Evolutionary conservation across 2,888 invertebrate genomes (phyloP).

Genomic region (Phanerotoma sp.): DNA sequence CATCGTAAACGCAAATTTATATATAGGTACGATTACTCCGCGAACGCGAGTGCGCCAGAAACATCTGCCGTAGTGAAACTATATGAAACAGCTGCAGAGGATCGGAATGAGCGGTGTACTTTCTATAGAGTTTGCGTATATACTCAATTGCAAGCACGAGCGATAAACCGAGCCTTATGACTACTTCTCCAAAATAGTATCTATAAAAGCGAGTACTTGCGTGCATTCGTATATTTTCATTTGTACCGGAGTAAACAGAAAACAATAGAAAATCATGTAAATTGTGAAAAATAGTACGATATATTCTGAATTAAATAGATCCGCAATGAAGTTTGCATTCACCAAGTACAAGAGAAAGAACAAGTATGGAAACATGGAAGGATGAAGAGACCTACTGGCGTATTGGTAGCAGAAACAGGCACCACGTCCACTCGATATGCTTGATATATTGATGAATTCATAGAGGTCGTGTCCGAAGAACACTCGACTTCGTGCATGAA

Average conservation of each 20-base stretch:
- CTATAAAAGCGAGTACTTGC: not conserved
- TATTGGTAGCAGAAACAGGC: conserved; percentile 21
- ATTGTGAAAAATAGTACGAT: conserved; percentile 6
- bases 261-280: conserved; percentile 14
- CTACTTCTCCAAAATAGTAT: not conserved
- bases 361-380: not conserved
- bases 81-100: conserved; percentile 45
- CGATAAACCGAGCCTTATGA: conserved; percentile 35
- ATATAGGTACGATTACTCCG: conserved; percentile 32
- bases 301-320: conserved; percentile 39
- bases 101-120: conserved; percentile 33
- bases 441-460: conserved; percentile 42
- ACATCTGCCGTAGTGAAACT: conserved; percentile 49
- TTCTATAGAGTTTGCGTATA: conserved; percentile 30
- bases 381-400: not conserved
- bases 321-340: conserved; percentile 31
- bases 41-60: conserved; percentile 38
- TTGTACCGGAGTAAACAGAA: no score
- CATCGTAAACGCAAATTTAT: conserved; percentile 20
- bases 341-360: not conserved
- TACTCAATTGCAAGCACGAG: conserved; percentile 29
- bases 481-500: conserved; percentile 14
- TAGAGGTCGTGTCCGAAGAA: conserved; percentile 37
- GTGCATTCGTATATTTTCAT: no score
- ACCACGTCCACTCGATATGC: conserved; percentile 33